These are phyloP conservation scores for Chelidonichthys spinosus DNA, from an alignment of 2,797 vertebrate species.

Conservation along the genomic window DNA sequence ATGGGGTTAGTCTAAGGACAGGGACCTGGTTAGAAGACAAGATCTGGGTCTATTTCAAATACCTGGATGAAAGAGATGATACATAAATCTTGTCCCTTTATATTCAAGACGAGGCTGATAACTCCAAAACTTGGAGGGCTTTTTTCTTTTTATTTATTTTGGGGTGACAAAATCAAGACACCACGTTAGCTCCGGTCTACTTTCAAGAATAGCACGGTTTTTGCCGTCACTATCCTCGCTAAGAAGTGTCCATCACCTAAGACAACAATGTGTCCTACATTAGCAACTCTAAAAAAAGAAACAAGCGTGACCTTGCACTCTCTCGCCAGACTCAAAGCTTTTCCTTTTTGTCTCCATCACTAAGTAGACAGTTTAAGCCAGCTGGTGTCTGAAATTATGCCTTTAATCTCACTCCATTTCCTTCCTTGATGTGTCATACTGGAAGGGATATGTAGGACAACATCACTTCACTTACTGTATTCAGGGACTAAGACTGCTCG, in stretches of 20 bases:
- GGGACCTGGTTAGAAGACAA: constrained; percentile 44
- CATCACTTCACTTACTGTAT: constrained; percentile 62
- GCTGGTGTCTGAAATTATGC: constrained; percentile 57
- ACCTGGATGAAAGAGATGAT: constrained; percentile 22
- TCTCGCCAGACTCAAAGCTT: constrained; percentile 24
- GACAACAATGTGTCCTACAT: constrained; percentile 24
- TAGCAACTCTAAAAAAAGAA: constrained; percentile 34
- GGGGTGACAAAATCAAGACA: constrained; percentile 23
- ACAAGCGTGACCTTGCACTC: constrained; percentile 28
- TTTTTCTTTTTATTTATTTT: not conserved
- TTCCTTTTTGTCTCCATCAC: constrained; percentile 56
- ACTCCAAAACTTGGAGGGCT: not conserved
- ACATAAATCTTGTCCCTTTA: not conserved
- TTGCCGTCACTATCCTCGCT: constrained; percentile 15
- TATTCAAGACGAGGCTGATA: not conserved
- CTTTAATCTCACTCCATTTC: constrained; percentile 59
- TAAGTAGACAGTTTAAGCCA: constrained; percentile 59
- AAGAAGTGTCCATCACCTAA: constrained; percentile 23
- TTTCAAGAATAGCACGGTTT: constrained; percentile 11
- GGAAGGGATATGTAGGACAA: constrained; percentile 66
- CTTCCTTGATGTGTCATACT: constrained; percentile 62
- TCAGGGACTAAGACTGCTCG: constrained; percentile 53
- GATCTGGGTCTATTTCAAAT: constrained; percentile 30
- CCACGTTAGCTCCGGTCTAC: not conserved
- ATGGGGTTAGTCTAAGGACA: constrained; percentile 66